Evolutionary conservation across 1,140 invertebrate genomes (phyloP).

Genomic region (Eriosoma lanigerum): DNA sequence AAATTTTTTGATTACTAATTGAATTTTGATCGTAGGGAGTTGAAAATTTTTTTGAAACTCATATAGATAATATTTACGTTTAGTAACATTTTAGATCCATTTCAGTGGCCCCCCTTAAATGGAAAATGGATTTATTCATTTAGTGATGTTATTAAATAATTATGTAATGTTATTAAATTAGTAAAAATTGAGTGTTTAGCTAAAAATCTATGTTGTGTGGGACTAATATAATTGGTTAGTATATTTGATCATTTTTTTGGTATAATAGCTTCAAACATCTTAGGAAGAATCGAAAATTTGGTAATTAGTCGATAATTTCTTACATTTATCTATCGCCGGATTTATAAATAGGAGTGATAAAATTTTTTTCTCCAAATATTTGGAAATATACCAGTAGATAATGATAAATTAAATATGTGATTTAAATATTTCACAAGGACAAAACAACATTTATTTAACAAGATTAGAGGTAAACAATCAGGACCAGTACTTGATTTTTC

Average conservation of each 20-base stretch:
- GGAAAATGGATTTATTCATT: too few species aligned
- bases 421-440: not conserved
- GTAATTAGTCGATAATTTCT: not conserved
- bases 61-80: too few species aligned
- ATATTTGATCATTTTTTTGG: not conserved
- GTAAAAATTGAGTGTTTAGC: not conserved
- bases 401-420: not conserved
- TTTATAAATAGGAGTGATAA: not conserved
- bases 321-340: not conserved
- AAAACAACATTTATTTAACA: not conserved
- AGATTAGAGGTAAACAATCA: not conserved
- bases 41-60: too few species aligned
- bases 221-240: not conserved
- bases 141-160: too few species aligned
- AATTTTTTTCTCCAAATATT: not conserved
- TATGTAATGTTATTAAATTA: too few species aligned
- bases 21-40: too few species aligned
- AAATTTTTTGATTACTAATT: too few species aligned
- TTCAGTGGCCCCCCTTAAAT: too few species aligned
- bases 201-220: not conserved
- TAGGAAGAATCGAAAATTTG: not conserved
- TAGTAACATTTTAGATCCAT: too few species aligned
- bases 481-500: not conserved
- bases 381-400: not conserved
- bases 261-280: slow-evolving; percentile 1